Evolutionary conservation across 1,140 invertebrate species (phyloP).

Genomic region (Calephelis nemesis): DNA sequence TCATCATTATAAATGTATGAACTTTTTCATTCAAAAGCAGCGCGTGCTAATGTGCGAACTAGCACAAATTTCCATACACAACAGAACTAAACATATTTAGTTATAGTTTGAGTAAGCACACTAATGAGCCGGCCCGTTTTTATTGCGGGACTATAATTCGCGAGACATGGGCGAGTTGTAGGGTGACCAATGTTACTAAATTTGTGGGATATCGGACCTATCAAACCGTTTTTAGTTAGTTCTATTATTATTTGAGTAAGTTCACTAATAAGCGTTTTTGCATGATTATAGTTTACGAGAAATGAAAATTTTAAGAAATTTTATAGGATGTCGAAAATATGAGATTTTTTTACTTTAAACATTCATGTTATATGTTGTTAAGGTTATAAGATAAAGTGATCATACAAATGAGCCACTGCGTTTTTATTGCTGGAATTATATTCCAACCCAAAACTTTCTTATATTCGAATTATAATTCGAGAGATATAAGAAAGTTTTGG

Average conservation of each 20-base stretch:
- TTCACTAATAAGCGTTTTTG: no score
- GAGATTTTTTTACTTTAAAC: no score
- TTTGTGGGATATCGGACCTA: not conserved
- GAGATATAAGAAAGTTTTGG: not conserved
- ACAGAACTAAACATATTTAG: slow-evolving; percentile 17
- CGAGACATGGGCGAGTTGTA: not conserved
- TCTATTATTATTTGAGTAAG: no score
- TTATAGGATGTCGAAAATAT: no score
- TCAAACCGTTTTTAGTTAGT: no score
- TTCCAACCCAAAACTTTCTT: no score
- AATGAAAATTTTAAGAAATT: no score
- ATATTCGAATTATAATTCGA: slow-evolving; percentile 12
- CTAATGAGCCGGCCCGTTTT: slow-evolving; percentile 11
- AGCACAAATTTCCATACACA: slow-evolving; percentile 11
- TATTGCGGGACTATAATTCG: slow-evolving; percentile 14
- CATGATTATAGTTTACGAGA: no score
- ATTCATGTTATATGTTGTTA: no score
- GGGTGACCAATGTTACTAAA: not conserved
- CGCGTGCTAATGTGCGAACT: slow-evolving; percentile 17
- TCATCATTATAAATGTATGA: not conserved
- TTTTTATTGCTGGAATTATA: slow-evolving; percentile 2
- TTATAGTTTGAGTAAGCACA: slow-evolving; percentile 7
- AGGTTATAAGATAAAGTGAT: no score
- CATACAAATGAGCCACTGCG: not conserved
- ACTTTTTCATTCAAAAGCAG: slow-evolving; percentile 12